These are phyloP conservation scores for Australoheros facetus DNA, from an alignment of 2,797 vertebrate genomes.

Conservation along the genomic window DNA sequence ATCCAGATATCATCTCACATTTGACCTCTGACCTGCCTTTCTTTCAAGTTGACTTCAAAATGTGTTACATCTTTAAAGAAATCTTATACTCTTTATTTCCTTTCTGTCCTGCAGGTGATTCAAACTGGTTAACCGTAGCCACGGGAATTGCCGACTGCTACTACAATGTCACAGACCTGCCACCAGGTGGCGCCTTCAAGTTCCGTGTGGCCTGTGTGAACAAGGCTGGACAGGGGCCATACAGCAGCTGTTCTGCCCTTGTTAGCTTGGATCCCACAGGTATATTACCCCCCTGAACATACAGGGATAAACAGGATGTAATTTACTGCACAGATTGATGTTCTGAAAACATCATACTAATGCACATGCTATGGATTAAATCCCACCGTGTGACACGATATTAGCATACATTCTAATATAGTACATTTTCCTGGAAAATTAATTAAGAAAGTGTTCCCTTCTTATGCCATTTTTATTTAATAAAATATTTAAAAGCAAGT, in stretches of 20 bases:
- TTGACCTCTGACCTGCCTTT: no score
- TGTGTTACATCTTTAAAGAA: no score
- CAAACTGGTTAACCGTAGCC: constrained; percentile 85
- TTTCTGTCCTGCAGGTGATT: constrained; percentile 81
- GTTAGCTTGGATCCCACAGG: constrained; percentile 82
- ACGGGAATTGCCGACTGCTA: constrained; percentile 89
- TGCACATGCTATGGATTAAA: not conserved
- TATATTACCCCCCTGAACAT: constrained; percentile 36
- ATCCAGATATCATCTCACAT: no score
- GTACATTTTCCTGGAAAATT: no score
- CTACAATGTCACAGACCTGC: constrained; percentile 90
- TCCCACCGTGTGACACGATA: not conserved
- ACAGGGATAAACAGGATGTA: not conserved
- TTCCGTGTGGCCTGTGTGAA: constrained; percentile 92
- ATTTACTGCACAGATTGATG: not conserved
- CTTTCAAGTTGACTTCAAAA: no score
- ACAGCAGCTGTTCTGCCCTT: constrained; percentile 85
- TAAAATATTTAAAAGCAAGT: no score
- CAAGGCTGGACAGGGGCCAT: constrained; percentile 91
- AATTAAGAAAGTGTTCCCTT: no score
- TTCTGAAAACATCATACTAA: not conserved
- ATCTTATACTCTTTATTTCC: not conserved
- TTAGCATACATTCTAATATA: no score
- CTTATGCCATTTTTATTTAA: no score
- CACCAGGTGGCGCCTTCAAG: constrained; percentile 68